These are phyloP conservation scores for Aviceda subcristata DNA, from an alignment of 2,113 vertebrate genomes.

Conservation along the genomic window DNA sequence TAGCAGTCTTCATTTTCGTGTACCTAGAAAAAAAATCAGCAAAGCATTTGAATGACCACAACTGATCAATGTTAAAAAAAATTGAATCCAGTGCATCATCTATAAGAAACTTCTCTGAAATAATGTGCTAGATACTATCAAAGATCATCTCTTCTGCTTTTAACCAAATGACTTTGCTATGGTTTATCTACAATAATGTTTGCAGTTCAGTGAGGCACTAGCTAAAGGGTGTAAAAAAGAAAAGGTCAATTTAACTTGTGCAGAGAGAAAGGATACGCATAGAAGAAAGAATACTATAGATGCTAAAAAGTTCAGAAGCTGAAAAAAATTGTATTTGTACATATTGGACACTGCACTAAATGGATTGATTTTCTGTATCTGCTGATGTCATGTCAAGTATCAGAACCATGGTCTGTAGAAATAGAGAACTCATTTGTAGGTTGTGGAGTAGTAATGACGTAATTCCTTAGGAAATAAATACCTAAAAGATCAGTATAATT, in stretches of 20 bases:
- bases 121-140: neutral
- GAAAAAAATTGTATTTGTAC: neutral
- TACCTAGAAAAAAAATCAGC: slow-evolving; percentile 78
- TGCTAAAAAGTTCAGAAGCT: neutral
- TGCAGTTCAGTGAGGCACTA: neutral
- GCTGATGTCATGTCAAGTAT: neutral
- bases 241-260: neutral
- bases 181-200: neutral
- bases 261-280: neutral
- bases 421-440: neutral
- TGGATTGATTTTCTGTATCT: neutral
- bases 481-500: neutral
- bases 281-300: neutral
- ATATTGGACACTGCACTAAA: neutral
- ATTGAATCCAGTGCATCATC: neutral
- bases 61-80: neutral
- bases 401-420: neutral
- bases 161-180: neutral
- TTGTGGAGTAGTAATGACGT: neutral
- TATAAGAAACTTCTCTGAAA: neutral
- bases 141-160: neutral
- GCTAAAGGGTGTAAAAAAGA: neutral
- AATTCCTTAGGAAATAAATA: neutral
- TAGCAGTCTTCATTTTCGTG: slow-evolving; percentile 99
- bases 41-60: neutral